Evolutionary conservation across 2,888 invertebrate species (phyloP).

Genomic region (Apomyelois bistriatella): DNA sequence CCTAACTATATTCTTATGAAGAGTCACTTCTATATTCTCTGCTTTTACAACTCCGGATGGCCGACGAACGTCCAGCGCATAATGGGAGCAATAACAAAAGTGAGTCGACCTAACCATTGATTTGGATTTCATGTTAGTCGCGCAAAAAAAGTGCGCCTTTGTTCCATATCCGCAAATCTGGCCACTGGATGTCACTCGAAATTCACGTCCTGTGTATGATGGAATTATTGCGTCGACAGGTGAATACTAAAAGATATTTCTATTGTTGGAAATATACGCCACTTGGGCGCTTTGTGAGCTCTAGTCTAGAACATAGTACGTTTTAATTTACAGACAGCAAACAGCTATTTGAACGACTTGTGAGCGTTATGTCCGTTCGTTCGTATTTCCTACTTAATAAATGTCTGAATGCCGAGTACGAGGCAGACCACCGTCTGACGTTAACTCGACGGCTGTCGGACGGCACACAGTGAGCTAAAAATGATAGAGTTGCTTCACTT

Average conservation of each 20-base stretch:
- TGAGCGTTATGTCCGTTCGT: slow-evolving; percentile 20
- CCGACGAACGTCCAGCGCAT: slow-evolving; percentile 50
- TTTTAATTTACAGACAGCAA: slow-evolving; percentile 18
- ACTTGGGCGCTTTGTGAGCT: slow-evolving; percentile 31
- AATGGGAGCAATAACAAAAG: slow-evolving; percentile 73
- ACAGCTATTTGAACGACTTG: slow-evolving; percentile 14
- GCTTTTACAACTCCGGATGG: slow-evolving; percentile 28
- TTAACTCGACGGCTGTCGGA: slow-evolving; percentile 46
- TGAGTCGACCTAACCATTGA: slow-evolving; percentile 74
- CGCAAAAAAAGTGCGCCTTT: slow-evolving; percentile 68
- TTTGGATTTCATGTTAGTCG: slow-evolving; percentile 66
- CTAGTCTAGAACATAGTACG: too few relatives aligned
- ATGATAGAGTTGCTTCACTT: slow-evolving; percentile 37
- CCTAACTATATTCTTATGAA: too few relatives aligned
- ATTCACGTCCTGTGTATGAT: slow-evolving; percentile 46
- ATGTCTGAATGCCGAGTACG: slow-evolving; percentile 32
- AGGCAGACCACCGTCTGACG: slow-evolving; percentile 34
- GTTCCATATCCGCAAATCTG: slow-evolving; percentile 61
- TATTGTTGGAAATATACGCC: slow-evolving; percentile 40
- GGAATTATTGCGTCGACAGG: slow-evolving; percentile 62
- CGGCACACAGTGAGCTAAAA: slow-evolving; percentile 38
- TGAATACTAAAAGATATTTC: slow-evolving; percentile 64
- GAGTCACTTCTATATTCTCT: background rate
- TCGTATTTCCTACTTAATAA: slow-evolving; percentile 46
- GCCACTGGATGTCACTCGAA: slow-evolving; percentile 53